These are phyloP conservation scores for Trichopoda pennipes DNA, from an alignment of 2,888 invertebrate species.

Conservation along the genomic window DNA sequence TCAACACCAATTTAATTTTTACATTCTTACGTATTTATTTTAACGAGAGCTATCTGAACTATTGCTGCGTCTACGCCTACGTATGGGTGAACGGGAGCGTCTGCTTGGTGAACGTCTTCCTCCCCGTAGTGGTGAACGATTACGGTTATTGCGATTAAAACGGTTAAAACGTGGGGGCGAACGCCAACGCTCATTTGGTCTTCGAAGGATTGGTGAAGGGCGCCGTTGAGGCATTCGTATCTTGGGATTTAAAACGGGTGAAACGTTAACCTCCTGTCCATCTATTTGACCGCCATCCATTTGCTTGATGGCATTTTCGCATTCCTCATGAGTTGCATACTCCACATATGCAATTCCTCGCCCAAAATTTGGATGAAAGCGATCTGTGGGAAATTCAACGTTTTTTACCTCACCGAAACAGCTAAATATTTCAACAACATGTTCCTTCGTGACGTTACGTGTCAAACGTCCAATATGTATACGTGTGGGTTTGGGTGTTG, in stretches of 20 bases:
- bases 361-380: slow-evolving; percentile 93
- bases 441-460: slow-evolving; percentile 94
- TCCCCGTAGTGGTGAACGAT: slow-evolving; percentile 76
- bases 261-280: slow-evolving; percentile 96
- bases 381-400: slow-evolving; percentile 94
- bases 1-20: slow-evolving; percentile 4
- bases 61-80: slow-evolving; percentile 80
- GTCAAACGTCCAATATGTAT: slow-evolving; percentile 97
- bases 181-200: slow-evolving; percentile 80
- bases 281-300: slow-evolving; percentile 99
- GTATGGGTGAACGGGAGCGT: slow-evolving; percentile 80
- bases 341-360: slow-evolving; percentile 98
- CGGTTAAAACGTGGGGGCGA: slow-evolving; percentile 79
- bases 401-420: slow-evolving; percentile 92
- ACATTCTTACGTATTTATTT: slow-evolving; percentile 15
- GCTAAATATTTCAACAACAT: slow-evolving; percentile 95
- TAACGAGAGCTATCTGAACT: slow-evolving; percentile 80
- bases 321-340: slow-evolving; percentile 95
- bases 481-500: slow-evolving; percentile 94
- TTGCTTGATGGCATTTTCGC: slow-evolving; percentile 99
- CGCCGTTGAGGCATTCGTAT: slow-evolving; percentile 77
- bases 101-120: slow-evolving; percentile 78
- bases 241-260: slow-evolving; percentile 93
- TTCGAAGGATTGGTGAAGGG: slow-evolving; percentile 79
- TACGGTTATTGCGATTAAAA: slow-evolving; percentile 77